Evolutionary conservation across 1,140 invertebrate genomes (phyloP).

Genomic region (Penaeus indicus): DNA sequence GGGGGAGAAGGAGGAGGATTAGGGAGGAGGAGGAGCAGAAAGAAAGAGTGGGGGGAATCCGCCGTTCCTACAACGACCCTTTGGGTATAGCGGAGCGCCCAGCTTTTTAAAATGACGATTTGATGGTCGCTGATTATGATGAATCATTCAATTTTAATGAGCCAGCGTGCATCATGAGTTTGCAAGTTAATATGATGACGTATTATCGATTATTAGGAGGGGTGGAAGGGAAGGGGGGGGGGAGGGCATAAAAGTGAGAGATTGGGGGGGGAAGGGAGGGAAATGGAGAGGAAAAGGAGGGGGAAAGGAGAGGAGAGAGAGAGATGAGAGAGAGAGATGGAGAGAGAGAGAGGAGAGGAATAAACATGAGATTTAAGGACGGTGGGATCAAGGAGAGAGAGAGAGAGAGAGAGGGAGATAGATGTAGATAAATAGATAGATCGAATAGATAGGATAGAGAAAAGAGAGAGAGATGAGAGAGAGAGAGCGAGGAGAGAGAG

Average conservation of each 20-base stretch:
- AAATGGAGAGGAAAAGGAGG: not conserved
- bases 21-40: too few relatives aligned
- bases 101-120: conserved; percentile 62
- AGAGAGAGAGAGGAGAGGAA: too few relatives aligned
- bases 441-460: too few relatives aligned
- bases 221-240: not conserved
- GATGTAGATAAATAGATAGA: too few relatives aligned
- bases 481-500: too few relatives aligned
- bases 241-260: not conserved
- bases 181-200: conserved; percentile 46
- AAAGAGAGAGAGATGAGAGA: too few relatives aligned
- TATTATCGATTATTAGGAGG: conserved; percentile 35
- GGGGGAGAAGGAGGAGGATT: too few relatives aligned
- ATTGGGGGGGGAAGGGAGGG: not conserved
- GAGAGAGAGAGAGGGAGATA: too few relatives aligned
- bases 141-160: conserved; percentile 62
- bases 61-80: conserved; percentile 54
- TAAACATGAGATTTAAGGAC: too few relatives aligned
- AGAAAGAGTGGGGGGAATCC: too few relatives aligned
- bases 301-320: not conserved
- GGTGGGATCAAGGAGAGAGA: too few relatives aligned
- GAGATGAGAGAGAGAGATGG: too few relatives aligned
- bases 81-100: conserved; percentile 52
- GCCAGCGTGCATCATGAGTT: conserved; percentile 37
- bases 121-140: conserved; percentile 59